A percentile compares a stretch with the other conserved stretches of the same genome.
Evolutionary conservation across 92 coral and sea anemone genomes (phyloP).

Genomic region (Desmophyllum pertusum): DNA sequence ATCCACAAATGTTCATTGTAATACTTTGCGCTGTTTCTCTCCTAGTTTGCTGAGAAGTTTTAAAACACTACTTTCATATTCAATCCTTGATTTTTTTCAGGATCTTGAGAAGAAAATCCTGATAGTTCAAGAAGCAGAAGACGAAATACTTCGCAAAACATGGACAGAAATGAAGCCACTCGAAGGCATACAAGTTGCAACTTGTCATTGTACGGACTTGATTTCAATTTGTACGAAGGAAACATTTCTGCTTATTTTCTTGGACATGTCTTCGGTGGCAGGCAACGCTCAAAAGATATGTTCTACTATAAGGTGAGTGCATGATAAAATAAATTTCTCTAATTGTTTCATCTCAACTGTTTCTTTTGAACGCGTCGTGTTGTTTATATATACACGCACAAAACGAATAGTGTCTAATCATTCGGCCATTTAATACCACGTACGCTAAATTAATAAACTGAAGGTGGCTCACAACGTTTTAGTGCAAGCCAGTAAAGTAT

Average conservation of each 20-base stretch:
- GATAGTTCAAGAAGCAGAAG: constrained; percentile 64
- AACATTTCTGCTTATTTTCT: constrained; percentile 60
- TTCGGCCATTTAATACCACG: no score
- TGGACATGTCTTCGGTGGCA: constrained; percentile 61
- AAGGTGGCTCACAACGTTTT: no score
- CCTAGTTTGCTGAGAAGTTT: neutral
- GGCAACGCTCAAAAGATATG: constrained; percentile 64
- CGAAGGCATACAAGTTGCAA: constrained; percentile 44
- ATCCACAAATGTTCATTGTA: no score
- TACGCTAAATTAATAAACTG: no score
- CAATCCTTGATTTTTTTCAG: constrained; percentile 28
- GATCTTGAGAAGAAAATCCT: constrained; percentile 64
- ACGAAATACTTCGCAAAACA: constrained; percentile 47
- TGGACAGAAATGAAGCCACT: constrained; percentile 57
- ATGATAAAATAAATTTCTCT: constrained; percentile 6
- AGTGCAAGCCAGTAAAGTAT: no score
- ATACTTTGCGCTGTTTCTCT: no score
- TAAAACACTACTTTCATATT: neutral
- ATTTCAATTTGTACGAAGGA: constrained; percentile 65
- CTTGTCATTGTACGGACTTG: constrained; percentile 55
- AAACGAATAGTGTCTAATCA: no score
- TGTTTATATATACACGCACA: neutral
- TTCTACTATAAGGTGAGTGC: constrained; percentile 63
- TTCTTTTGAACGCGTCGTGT: no score
- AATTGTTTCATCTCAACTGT: constrained; percentile 2